Base-by-base conservation (phyloP, 2,797 vertebrate species). In the Staurois parvus region DNA sequence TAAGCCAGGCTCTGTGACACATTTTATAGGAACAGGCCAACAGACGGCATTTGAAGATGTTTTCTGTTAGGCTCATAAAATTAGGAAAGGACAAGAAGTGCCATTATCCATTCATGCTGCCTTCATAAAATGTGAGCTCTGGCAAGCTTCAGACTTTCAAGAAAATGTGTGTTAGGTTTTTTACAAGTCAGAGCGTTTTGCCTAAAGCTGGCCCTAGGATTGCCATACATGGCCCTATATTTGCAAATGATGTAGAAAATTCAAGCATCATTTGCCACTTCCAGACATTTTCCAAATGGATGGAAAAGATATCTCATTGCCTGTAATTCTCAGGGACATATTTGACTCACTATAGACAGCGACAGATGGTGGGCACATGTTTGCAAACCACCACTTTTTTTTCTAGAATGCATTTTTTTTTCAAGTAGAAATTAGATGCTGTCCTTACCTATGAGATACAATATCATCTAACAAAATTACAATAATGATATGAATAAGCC, bases 71-170 rank as follows among this genome's bases (percentile, higher is more conserved):
- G 64, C 64, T 66, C 64, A 66, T 66, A 66, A 66, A 66, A 66
- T 66, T 66, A 66, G 64, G 64, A 66, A 66, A 66, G 64, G 64
- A 66, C 64, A 66, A 66, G 64, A 66, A 66, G n/a, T 66, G 64
- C 64, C 64, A 66, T 66, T 66, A 66, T 29, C 64, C 64, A 66
- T 66, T 66, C 64, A 66, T 66, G 26, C 64, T 66, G 64, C 64
- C n/a, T 66, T 15, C 64, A 66, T 66, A 66, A 66, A 66, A 66
- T 66, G 64, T 66, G 64, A 66, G 28, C 64, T 66, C 64, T 66
- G 64, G 64, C 64, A 26, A 66, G 64, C 64, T 66, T 66, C 28
- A 66, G n/a, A 28, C n/a, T 66, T 29, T 66, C 64, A 66, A 66
- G 64, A 26, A 64, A 29, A 66, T 29, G 64, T 66, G n/a, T 66